phyloP scores from a whole-genome alignment of 2,888 invertebrate genomes.

The Hydriomena furcata region DNA sequence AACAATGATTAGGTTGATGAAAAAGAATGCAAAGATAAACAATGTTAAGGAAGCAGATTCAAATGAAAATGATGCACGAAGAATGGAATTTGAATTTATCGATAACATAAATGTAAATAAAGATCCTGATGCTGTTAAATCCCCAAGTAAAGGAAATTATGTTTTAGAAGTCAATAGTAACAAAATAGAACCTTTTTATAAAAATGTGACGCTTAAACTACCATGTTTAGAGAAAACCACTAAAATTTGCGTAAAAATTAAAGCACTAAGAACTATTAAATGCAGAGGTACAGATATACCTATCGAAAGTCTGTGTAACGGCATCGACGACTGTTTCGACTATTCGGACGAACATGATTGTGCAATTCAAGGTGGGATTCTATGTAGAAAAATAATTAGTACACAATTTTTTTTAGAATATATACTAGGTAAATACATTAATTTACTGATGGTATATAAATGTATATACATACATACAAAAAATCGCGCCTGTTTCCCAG shows the following conservation, averaged over 20 bases:
- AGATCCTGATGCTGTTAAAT: background rate
- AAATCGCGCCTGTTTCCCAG: no score
- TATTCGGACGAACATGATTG: conserved; percentile 62
- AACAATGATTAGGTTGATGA: conserved; percentile 33
- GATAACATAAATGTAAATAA: conserved; percentile 19
- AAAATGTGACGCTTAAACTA: conserved; percentile 7
- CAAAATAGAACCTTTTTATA: conserved; percentile 4
- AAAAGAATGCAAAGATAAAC: conserved; percentile 14
- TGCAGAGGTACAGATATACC: conserved; percentile 48
- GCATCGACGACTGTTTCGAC: conserved; percentile 53
- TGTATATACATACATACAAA: no score
- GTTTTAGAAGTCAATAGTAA: background rate
- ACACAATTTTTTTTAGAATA: no score
- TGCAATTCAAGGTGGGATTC: conserved; percentile 43
- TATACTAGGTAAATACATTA: no score
- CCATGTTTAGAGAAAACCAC: conserved; percentile 40
- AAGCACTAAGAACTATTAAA: conserved; percentile 47
- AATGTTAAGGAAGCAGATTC: conserved; percentile 16
- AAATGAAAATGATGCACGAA: conserved; percentile 22
- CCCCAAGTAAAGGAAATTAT: background rate
- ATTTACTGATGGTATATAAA: no score
- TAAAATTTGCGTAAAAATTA: conserved; percentile 50
- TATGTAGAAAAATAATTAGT: background rate
- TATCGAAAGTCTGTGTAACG: conserved; percentile 60
- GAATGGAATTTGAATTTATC: conserved; percentile 26